Evolutionary conservation across 2,888 invertebrate genomes (phyloP).

Genomic region (Cheilosia impressa): DNA sequence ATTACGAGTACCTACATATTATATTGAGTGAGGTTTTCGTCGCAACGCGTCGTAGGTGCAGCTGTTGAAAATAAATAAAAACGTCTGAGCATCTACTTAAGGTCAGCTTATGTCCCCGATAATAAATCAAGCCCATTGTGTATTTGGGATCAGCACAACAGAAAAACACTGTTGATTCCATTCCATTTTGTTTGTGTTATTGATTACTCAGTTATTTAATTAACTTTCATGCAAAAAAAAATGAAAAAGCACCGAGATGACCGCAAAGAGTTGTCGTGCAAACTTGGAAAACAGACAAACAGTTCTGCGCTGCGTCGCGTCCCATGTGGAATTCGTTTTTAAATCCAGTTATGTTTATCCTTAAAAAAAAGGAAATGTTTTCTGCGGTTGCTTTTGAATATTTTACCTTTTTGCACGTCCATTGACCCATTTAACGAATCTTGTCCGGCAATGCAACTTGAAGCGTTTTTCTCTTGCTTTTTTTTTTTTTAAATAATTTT

Average conservation of each 20-base stretch:
- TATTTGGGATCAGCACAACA: constrained; percentile 38
- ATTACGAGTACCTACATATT: not conserved
- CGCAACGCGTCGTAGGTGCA: constrained; percentile 51
- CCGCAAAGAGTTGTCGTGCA: constrained; percentile 60
- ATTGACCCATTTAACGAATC: constrained; percentile 72
- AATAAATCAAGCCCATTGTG: constrained; percentile 42
- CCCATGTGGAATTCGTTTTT: constrained; percentile 3
- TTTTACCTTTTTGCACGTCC: constrained; percentile 53
- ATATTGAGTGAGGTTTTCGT: constrained; percentile 37
- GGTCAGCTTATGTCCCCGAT: constrained; percentile 65
- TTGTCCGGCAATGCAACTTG: constrained; percentile 37
- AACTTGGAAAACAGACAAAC: constrained; percentile 39
- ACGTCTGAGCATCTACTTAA: constrained; percentile 39
- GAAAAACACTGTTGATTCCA: constrained; percentile 20
- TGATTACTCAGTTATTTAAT: constrained; percentile 36
- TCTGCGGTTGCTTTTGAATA: constrained; percentile 26
- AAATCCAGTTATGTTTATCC: constrained; percentile 61
- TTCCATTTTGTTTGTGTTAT: not conserved
- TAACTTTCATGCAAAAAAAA: not conserved
- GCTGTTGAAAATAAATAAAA: constrained; percentile 35
- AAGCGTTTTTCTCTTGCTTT: not conserved
- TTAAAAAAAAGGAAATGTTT: constrained; percentile 21
- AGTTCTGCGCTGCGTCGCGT: constrained; percentile 3
- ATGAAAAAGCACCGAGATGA: not conserved
- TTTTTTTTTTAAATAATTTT: constrained; percentile 38